Evolutionary conservation across 2,113 vertebrate genomes (phyloP), one percentile per base, ranked within the genome.

Genomic region (Lophura nycthemera): DNA sequence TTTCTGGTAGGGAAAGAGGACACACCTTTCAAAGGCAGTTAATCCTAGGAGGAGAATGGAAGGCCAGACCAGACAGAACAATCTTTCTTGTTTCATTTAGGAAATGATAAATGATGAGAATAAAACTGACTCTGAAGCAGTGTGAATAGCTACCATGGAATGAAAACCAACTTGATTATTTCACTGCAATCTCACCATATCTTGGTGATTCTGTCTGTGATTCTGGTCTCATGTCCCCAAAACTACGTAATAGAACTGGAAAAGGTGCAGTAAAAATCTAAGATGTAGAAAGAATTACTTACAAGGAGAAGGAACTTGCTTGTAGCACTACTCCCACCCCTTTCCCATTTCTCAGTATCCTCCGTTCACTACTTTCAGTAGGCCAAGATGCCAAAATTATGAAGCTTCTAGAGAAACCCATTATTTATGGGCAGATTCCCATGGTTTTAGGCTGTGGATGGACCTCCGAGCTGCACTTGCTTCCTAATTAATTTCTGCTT

Each of bases 321-420:
- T 0, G 0, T 79, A 75, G 43, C 11, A 50, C 34, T 32, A 30
- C 5, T 65, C 10, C 9, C 21, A 32, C 21, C 25, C 69, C 21
- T 70, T 29, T 32, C 32, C 20, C 2, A 1, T 50, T 70, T 59
- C 70, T 64, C 32, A 13, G 14, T 74, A 3, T 54, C 86, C 72
- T 42, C 66, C n/a, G 5, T 59, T 54, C 18, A 27, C 25, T 75
- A 42, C 10, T n/a, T 78, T 52, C 43, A 67, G 45, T 8, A n/a
- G 10, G 24, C 32, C 2, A 4, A 73, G 80, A 67, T 32, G 27
- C 8, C 10, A 64, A 4, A 24, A 60, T 20, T 34, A 47, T 7
- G 13, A 73, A 32, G 14, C 8, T 57, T 52, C 32, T 63, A 6
- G 20, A 71, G 22, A 54, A 20, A 57, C 20, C 7, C 1, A 1